phyloP scores from a whole-genome alignment of 2,888 invertebrate species.

The Pristionchus exspectatus region DNA sequence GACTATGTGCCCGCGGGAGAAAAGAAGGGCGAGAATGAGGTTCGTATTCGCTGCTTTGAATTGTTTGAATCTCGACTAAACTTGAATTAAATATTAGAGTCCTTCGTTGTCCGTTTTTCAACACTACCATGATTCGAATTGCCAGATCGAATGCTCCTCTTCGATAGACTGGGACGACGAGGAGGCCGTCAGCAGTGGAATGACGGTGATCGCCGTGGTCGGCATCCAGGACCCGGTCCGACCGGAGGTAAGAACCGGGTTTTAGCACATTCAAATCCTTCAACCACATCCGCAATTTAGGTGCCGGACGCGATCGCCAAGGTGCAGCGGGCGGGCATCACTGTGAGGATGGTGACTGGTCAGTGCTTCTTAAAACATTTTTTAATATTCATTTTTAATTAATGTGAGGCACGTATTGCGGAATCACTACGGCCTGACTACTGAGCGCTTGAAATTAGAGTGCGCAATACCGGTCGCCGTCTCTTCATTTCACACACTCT shows the following conservation, averaged over 20 bases:
- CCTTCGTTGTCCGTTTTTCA: no score
- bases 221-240: slow-evolving; percentile 82
- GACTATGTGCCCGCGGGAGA: slow-evolving; percentile 62
- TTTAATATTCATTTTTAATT: neutral
- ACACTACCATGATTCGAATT: neutral
- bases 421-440: no score
- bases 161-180: slow-evolving; percentile 80
- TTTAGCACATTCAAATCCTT: no score
- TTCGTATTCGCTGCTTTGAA: neutral
- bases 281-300: slow-evolving; percentile 63
- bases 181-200: slow-evolving; percentile 78
- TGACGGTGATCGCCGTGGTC: slow-evolving; percentile 81
- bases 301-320: slow-evolving; percentile 81
- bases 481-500: slow-evolving; percentile 81
- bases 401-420: no score
- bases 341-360: slow-evolving; percentile 82
- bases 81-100: neutral
- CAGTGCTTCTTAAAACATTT: neutral
- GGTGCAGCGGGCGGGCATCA: slow-evolving; percentile 82
- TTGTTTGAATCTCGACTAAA: neutral
- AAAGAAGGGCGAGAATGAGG: slow-evolving; percentile 63
- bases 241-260: slow-evolving; percentile 78
- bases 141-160: slow-evolving; percentile 61
- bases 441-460: neutral
- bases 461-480: neutral